These are phyloP conservation scores for Pogonophryne albipinna DNA, from an alignment of 2,797 vertebrate genomes.

Conservation along the genomic window DNA sequence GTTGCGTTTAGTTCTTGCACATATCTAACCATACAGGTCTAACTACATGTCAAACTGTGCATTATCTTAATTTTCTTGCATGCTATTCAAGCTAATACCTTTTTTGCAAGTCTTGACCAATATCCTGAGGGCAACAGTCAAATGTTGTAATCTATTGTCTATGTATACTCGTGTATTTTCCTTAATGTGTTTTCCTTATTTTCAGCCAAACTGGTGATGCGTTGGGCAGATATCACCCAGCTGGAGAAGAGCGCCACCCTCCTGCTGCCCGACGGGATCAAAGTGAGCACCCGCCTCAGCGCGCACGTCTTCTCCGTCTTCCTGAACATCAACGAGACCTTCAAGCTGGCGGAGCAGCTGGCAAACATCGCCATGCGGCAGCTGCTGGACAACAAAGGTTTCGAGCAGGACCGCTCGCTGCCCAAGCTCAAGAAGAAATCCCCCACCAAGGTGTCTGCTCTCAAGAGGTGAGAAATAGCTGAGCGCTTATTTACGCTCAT, in stretches of 20 bases:
- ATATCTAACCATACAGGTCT: not conserved
- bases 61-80: not conserved
- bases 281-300: slow-evolving; percentile 93
- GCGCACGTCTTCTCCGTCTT: slow-evolving; percentile 97
- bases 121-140: not conserved
- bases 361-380: slow-evolving; percentile 99
- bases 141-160: not conserved
- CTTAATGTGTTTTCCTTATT: not conserved
- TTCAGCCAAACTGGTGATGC: slow-evolving; percentile 94
- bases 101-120: not conserved
- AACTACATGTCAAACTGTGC: not conserved
- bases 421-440: slow-evolving; percentile 98
- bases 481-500: not conserved
- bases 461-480: slow-evolving; percentile 90
- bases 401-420: slow-evolving; percentile 95
- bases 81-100: not conserved
- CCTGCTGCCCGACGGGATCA: slow-evolving; percentile 93
- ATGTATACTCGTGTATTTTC: not conserved
- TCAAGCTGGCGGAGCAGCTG: slow-evolving; percentile 97
- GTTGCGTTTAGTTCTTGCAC: not conserved
- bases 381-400: slow-evolving; percentile 97
- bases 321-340: slow-evolving; percentile 97
- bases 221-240: slow-evolving; percentile 98
- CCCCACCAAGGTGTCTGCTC: slow-evolving; percentile 94
- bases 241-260: slow-evolving; percentile 95